These are phyloP conservation scores for Parnassius glacialis DNA, from an alignment of 2,888 invertebrate genomes.

Conservation along the genomic window DNA sequence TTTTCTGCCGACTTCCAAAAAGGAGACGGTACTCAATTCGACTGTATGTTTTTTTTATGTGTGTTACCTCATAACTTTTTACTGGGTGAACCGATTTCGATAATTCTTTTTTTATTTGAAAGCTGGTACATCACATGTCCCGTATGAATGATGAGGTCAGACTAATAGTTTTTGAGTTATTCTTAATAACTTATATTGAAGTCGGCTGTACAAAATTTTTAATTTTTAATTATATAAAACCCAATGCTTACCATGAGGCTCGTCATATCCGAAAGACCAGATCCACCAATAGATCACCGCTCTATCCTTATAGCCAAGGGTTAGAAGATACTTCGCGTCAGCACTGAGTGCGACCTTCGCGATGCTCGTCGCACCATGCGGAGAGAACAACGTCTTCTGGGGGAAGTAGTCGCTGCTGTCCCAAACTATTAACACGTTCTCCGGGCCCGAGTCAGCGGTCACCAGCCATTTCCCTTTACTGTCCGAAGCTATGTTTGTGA, in stretches of 20 bases:
- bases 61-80: too few species aligned
- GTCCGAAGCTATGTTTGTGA: slow-evolving; percentile 75
- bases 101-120: too few species aligned
- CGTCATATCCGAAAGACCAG: slow-evolving; percentile 78
- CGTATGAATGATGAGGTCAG: too few species aligned
- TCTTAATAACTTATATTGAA: too few species aligned
- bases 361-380: slow-evolving; percentile 64
- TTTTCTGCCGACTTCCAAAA: too few species aligned
- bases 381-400: slow-evolving; percentile 76
- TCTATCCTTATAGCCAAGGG: slow-evolving; percentile 70
- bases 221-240: too few species aligned
- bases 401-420: slow-evolving; percentile 72
- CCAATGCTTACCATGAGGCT: slow-evolving; percentile 73
- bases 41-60: too few species aligned
- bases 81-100: too few species aligned
- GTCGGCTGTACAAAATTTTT: too few species aligned
- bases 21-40: too few species aligned
- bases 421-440: slow-evolving; percentile 82
- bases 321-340: slow-evolving; percentile 81
- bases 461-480: slow-evolving; percentile 78
- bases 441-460: slow-evolving; percentile 80
- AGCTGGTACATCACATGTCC: too few species aligned
- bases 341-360: slow-evolving; percentile 73
- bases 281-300: slow-evolving; percentile 81
- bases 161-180: too few species aligned